Evolutionary conservation across 2,113 vertebrate species (phyloP).

Genomic region (Myrmophylax atrothorax): DNA sequence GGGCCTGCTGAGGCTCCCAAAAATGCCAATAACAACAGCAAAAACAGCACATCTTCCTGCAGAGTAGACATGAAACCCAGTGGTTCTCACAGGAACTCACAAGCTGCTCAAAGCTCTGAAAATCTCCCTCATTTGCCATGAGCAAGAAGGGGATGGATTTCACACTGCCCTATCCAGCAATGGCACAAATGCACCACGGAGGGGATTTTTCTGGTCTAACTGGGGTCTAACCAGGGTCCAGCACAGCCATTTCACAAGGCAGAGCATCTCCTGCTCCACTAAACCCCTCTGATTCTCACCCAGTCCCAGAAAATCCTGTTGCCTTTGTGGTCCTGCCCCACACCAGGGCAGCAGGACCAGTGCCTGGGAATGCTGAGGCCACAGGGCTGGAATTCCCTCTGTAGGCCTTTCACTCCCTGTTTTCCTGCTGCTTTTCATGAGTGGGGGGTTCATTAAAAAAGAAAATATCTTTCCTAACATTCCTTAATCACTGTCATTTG

Average conservation of each 20-base stretch:
- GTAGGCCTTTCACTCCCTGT: fast-evolving
- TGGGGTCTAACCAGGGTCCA: not conserved
- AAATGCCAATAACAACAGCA: not conserved
- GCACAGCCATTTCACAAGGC: not conserved
- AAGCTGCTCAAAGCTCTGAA: not conserved
- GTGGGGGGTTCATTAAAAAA: not conserved
- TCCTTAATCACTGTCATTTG: not conserved
- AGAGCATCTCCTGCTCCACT: not conserved
- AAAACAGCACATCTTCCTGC: not conserved
- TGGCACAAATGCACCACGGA: fast-evolving
- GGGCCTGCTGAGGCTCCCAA: not conserved
- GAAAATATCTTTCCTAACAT: not conserved
- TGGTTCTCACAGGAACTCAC: not conserved
- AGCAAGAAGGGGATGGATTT: not conserved
- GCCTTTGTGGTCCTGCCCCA: not conserved
- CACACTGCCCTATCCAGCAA: not conserved
- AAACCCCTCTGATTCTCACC: not conserved
- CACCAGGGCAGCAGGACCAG: fast-evolving
- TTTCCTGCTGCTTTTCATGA: not conserved
- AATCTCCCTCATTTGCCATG: fast-evolving
- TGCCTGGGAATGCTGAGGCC: not conserved
- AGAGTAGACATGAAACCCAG: not conserved
- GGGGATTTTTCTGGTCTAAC: not conserved
- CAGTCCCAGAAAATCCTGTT: not conserved
- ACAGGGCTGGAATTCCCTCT: not conserved